Percentiles rank a stretch among this genome's conserved stretches.
These are phyloP conservation scores for Umimayanthus chanpuru DNA, from an alignment of 92 coral and sea anemone genomes.

Conservation along the genomic window DNA sequence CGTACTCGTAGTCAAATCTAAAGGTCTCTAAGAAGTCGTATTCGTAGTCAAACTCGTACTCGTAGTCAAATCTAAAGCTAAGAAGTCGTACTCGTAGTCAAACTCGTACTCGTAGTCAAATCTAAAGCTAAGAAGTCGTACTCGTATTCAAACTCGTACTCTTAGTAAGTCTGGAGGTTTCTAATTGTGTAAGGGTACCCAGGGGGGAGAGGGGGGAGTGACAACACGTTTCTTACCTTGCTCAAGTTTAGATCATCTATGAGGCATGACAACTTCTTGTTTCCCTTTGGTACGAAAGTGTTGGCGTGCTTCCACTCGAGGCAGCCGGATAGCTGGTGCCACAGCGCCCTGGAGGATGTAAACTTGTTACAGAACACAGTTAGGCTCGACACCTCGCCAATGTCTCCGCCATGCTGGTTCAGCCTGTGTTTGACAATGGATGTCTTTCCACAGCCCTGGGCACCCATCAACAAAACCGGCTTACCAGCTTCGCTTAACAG, in stretches of 20 bases:
- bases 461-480: conserved; percentile 95
- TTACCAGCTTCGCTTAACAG: conserved; percentile 92
- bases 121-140: no score
- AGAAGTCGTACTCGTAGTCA: no score
- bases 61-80: no score
- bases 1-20: no score
- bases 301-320: conserved; percentile 98
- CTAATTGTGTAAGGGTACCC: no score
- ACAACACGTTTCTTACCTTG: conserved; percentile 57
- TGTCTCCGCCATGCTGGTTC: conserved; percentile 93
- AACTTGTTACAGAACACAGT: conserved; percentile 96
- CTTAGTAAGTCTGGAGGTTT: no score
- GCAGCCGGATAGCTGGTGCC: conserved; percentile 85
- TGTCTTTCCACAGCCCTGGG: conserved; percentile 96
- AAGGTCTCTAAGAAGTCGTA: no score
- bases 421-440: conserved; percentile 91
- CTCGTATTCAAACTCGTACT: no score
- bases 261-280: conserved; percentile 86
- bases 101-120: no score
- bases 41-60: no score
- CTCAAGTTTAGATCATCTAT: conserved; percentile 95
- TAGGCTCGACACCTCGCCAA: conserved; percentile 83
- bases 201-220: no score
- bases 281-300: conserved; percentile 94
- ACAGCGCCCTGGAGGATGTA: conserved; percentile 84